These are phyloP conservation scores for Campoplex capitator DNA, from an alignment of 2,888 invertebrate genomes.

Conservation along the genomic window DNA sequence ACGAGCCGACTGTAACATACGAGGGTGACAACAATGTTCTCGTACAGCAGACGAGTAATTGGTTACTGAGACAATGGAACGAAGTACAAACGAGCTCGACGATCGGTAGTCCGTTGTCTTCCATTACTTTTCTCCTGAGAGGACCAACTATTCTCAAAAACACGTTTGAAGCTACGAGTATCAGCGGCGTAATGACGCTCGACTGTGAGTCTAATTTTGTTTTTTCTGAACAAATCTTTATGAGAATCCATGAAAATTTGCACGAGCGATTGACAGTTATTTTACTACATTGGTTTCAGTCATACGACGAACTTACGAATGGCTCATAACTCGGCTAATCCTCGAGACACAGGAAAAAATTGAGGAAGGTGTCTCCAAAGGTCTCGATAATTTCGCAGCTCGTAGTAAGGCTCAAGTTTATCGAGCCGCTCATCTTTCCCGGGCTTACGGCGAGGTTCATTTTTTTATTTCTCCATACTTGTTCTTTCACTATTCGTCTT, in stretches of 20 bases:
- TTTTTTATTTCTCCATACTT: not conserved
- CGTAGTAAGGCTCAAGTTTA: slow-evolving; percentile 93
- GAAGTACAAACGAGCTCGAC: slow-evolving; percentile 84
- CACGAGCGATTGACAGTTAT: not conserved
- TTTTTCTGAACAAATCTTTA: not conserved
- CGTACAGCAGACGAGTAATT: slow-evolving; percentile 95
- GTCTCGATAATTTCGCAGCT: slow-evolving; percentile 90
- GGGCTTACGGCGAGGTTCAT: slow-evolving; percentile 90
- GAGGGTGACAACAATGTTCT: slow-evolving; percentile 98
- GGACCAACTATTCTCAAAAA: slow-evolving; percentile 85
- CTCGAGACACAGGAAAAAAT: slow-evolving; percentile 89
- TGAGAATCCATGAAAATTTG: not conserved
- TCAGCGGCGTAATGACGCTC: slow-evolving; percentile 81
- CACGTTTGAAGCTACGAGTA: slow-evolving; percentile 80
- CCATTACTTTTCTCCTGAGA: slow-evolving; percentile 88
- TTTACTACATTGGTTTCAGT: slow-evolving; percentile 85
- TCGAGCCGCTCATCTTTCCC: slow-evolving; percentile 90
- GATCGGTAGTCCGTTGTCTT: slow-evolving; percentile 89
- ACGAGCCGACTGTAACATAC: slow-evolving; percentile 96
- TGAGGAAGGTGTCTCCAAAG: slow-evolving; percentile 86
- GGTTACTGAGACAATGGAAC: slow-evolving; percentile 90
- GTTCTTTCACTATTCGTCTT: not conserved
- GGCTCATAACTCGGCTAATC: slow-evolving; percentile 93
- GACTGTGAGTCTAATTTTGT: slow-evolving; percentile 80
- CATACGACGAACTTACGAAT: slow-evolving; percentile 90